Evolutionary conservation across 2,888 invertebrate genomes (phyloP).

Genomic region (Cataglyphis rosenhaueri): DNA sequence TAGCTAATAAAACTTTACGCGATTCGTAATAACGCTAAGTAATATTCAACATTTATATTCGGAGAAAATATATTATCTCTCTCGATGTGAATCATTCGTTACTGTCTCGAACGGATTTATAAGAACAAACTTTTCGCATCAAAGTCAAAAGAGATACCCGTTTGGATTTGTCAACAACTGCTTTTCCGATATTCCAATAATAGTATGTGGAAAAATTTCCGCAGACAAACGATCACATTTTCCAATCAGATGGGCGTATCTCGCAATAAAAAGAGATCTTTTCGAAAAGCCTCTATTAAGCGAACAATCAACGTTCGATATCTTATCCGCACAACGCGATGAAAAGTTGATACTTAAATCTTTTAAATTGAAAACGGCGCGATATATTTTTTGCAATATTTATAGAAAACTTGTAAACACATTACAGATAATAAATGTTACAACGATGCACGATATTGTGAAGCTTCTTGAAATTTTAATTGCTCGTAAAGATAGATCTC

Average conservation of each 20-base stretch:
- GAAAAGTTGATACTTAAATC: not conserved
- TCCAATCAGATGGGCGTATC: not conserved
- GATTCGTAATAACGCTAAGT: not conserved
- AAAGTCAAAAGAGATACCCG: constrained; percentile 8
- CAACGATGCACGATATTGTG: not conserved
- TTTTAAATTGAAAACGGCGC: not conserved
- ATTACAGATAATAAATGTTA: constrained; percentile 30
- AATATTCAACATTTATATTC: not conserved
- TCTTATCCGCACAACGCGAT: not conserved
- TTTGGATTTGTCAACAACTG: not conserved
- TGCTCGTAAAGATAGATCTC: constrained; percentile 9
- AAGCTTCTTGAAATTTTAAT: constrained; percentile 22
- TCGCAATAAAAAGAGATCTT: not conserved
- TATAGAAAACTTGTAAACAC: constrained; percentile 8
- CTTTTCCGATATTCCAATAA: constrained; percentile 7
- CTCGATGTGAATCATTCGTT: not conserved
- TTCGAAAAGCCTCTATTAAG: not conserved
- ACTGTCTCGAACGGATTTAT: constrained; percentile 2
- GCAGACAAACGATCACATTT: not conserved
- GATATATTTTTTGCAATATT: constrained; percentile 17
- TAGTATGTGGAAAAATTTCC: not conserved
- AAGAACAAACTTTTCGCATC: constrained; percentile 28
- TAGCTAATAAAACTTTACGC: not conserved
- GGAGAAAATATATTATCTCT: not conserved
- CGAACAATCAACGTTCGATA: not conserved